Percentiles rank a stretch among this genome's conserved stretches.
Evolutionary conservation across 2,113 vertebrate species (phyloP).

Genomic region (Lampris megalopsis): DNA sequence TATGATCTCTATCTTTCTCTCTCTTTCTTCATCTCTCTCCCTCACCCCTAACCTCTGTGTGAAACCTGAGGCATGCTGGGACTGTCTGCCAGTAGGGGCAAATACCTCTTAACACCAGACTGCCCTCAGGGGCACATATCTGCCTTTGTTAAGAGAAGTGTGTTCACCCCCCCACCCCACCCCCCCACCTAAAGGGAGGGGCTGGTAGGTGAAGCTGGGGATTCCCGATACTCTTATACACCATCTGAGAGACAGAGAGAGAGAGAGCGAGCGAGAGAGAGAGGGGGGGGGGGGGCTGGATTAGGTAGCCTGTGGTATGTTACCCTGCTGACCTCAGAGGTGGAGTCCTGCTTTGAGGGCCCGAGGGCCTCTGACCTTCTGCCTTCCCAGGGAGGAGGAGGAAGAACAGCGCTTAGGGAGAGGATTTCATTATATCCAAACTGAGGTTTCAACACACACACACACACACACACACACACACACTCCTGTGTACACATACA

Average conservation of each 20-base stretch:
- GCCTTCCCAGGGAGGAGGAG: constrained; percentile 29
- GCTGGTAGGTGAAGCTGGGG: constrained; percentile 57
- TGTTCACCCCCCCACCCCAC: constrained; percentile 54
- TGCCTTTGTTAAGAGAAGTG: constrained; percentile 75
- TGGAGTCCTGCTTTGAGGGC: constrained; percentile 54
- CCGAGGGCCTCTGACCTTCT: constrained; percentile 53
- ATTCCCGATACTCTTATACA: background rate
- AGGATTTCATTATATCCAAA: constrained; percentile 40
- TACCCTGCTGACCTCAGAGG: constrained; percentile 55
- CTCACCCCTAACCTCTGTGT: constrained; percentile 69
- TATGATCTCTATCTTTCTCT: background rate
- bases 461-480: constrained; percentile 6
- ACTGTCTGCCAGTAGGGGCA: constrained; percentile 66
- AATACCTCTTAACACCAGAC: constrained; percentile 70
- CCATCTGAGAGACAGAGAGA: background rate
- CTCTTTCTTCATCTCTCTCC: constrained; percentile 7
- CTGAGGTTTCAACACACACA: background rate
- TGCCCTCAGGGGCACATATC: constrained; percentile 66
- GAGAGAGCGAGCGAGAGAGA: constrained; percentile 11
- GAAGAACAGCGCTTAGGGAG: constrained; percentile 41
- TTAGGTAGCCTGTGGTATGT: constrained; percentile 45
- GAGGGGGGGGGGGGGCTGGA: constrained; percentile 33
- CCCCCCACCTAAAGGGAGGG: constrained; percentile 46
- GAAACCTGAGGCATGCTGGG: constrained; percentile 75
- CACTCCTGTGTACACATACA: background rate